These are phyloP conservation scores for Cheirogaleus medius DNA, from an alignment of 2,113 vertebrate species.

Conservation along the genomic window DNA sequence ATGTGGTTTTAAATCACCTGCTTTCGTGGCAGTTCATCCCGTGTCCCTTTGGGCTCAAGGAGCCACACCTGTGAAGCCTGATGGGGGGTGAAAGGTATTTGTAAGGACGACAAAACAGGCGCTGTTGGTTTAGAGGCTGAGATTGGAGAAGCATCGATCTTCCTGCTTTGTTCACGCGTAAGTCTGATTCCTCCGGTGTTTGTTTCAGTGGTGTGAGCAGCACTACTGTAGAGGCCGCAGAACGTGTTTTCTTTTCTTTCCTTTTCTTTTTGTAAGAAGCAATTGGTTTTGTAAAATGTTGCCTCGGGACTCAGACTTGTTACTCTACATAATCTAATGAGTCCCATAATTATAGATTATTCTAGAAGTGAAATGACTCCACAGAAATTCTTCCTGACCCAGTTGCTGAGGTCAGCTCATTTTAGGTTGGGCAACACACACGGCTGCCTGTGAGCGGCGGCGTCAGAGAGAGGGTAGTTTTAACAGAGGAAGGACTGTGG, in stretches of 20 bases:
- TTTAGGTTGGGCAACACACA: neutral
- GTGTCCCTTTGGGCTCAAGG: neutral
- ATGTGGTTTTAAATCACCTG: neutral
- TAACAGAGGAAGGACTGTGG: neutral
- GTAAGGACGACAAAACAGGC: neutral
- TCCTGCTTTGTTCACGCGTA: neutral
- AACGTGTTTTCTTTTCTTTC: neutral
- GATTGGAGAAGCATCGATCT: neutral
- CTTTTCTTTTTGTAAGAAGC: constrained; percentile 10
- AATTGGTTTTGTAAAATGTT: neutral
- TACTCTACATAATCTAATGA: neutral
- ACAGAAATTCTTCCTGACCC: neutral
- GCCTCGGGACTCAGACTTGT: neutral
- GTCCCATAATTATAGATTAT: neutral
- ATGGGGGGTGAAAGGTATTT: neutral
- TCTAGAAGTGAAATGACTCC: neutral
- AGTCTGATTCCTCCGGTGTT: neutral
- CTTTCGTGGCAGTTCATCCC: neutral
- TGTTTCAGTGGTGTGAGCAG: neutral
- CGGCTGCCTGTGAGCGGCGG: neutral
- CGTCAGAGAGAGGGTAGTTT: neutral
- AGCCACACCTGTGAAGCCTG: neutral
- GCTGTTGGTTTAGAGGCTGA: neutral
- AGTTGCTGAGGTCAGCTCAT: neutral
- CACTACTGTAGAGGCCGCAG: neutral